phyloP scores from a whole-genome alignment of 2,888 invertebrate genomes.

The Mythimna ferrago region DNA sequence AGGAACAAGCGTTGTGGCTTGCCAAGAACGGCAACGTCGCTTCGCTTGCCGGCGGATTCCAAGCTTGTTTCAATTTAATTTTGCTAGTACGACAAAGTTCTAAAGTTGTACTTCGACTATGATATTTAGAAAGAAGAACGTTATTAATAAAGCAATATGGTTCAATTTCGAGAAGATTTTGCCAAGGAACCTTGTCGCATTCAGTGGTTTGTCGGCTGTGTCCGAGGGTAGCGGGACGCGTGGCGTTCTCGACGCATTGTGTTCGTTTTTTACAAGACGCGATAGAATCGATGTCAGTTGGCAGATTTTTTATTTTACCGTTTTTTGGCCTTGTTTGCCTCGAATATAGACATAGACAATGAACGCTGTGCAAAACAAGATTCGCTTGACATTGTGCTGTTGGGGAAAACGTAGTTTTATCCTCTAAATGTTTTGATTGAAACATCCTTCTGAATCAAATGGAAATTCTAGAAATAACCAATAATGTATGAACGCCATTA shows the following conservation, averaged over 20 bases:
- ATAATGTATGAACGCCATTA: not conserved
- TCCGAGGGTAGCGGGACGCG: slow-evolving; percentile 88
- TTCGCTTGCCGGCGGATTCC: slow-evolving; percentile 82
- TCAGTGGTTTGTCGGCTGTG: slow-evolving; percentile 64
- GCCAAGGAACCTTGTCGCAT: slow-evolving; percentile 72
- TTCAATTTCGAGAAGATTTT: slow-evolving; percentile 50
- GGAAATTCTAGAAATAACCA: slow-evolving; percentile 14
- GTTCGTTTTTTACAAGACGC: slow-evolving; percentile 85
- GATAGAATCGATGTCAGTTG: slow-evolving; percentile 90
- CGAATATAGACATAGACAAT: slow-evolving; percentile 63
- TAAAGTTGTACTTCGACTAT: slow-evolving; percentile 40
- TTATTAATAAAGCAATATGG: slow-evolving; percentile 46
- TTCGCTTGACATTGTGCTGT: slow-evolving; percentile 44
- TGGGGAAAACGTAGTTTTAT: slow-evolving; percentile 51
- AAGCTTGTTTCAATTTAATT: slow-evolving; percentile 81
- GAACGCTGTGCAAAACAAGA: slow-evolving; percentile 49
- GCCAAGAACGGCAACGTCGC: slow-evolving; percentile 89
- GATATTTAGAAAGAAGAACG: slow-evolving; percentile 55
- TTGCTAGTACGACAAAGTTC: slow-evolving; percentile 76
- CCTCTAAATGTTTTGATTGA: slow-evolving; percentile 32
- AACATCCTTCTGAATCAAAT: slow-evolving; percentile 25
- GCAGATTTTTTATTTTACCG: slow-evolving; percentile 90
- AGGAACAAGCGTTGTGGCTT: slow-evolving; percentile 82
- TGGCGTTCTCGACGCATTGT: slow-evolving; percentile 84
- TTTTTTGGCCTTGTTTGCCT: slow-evolving; percentile 87